Base-by-base conservation (phyloP, 2,113 vertebrate species). In the Crypturellus undulatus region DNA sequence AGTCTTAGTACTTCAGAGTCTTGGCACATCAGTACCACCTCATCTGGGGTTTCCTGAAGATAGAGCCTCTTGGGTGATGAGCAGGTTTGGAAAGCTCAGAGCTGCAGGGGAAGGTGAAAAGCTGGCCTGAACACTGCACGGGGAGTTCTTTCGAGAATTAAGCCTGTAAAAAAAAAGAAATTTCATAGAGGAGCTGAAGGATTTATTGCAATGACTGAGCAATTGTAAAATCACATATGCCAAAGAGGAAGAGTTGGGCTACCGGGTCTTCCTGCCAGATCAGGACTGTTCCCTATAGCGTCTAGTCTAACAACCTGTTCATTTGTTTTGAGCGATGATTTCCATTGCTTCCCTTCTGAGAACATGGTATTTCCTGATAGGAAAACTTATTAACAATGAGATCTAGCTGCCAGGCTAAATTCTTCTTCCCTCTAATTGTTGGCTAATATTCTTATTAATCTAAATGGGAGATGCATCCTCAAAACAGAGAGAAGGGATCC, bases 221-320 rank as follows among this genome's bases (percentile, higher is more conserved):
- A 76, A 89, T 84, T 96, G 69, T 40, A 32, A 79, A 36, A 65
- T 78, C 10, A 4, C 79, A 81, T 69, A 72, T 96, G 93, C 93
- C 95, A 90, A 89, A 95, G 88, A 97, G 93, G 94, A 96, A 96
- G 76, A 95, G 84, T 42, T 64, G 83, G 30, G 89, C 92, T 92
- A 25, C 52, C 87, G 89, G 89, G 43, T 69, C 89, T 93, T 96
- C 95, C 93, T 94, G 94, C 52, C 85, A 88, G 90, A 69, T 87
- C 89, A 84, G 85, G 42, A 60, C 60, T 90, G 72, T 28, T 92
- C 75, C 75, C 89, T 71, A 13, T 34, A 16, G 64, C 75, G 64
- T 86, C 83, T 69, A 22, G 26, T 79, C 52, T 32, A 72, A 62
- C 83, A 90, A 82, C 62, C 18, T 84, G 73, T 54, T 89, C 20